phyloP scores from a whole-genome alignment of 2,113 vertebrate species.

The Cranoglanis bouderius region DNA sequence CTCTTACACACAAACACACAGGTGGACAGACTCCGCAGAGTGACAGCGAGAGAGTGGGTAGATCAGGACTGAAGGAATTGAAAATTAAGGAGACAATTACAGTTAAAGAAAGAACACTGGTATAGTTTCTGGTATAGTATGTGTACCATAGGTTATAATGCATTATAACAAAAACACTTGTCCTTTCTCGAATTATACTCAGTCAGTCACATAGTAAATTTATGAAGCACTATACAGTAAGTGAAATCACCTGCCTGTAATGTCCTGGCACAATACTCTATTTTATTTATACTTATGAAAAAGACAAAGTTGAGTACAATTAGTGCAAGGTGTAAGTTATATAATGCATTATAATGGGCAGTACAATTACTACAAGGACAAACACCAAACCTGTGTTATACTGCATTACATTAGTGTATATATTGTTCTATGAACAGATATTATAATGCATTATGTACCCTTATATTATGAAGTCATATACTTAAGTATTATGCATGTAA shows the following conservation, averaged over 20 bases:
- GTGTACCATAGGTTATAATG: neutral
- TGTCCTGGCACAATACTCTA: neutral
- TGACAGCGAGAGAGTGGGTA: neutral
- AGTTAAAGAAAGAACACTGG: neutral
- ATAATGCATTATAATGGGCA: neutral
- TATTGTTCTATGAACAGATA: neutral
- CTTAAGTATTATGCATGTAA: neutral
- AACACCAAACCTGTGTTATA: neutral
- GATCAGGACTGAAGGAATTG: neutral
- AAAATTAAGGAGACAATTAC: neutral
- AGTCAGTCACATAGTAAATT: neutral
- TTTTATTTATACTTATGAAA: neutral
- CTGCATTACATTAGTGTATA: neutral
- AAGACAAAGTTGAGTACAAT: neutral
- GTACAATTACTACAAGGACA: neutral
- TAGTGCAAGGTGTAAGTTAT: neutral
- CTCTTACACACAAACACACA: neutral
- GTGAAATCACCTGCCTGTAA: neutral
- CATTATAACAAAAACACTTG: neutral
- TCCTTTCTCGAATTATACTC: neutral
- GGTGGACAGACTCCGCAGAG: neutral
- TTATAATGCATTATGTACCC: too few relatives aligned
- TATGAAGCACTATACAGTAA: neutral
- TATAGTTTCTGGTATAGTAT: neutral
- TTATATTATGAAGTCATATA: neutral